phyloP scores from a whole-genome alignment of 2,797 vertebrate species.

The Natrix natrix region DNA sequence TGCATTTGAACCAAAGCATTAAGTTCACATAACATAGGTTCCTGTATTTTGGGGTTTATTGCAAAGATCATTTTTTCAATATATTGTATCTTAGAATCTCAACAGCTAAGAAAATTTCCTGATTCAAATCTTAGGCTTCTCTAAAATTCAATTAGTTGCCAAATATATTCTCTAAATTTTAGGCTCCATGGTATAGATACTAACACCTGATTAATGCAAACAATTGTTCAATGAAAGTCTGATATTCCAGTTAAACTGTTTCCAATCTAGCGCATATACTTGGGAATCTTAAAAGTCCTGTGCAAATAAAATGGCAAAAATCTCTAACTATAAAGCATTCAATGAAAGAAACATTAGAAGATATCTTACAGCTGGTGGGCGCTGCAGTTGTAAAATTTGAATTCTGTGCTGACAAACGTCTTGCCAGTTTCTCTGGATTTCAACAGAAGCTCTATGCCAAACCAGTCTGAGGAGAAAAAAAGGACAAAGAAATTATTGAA shows the following conservation, averaged over 20 bases:
- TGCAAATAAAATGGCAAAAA: background rate
- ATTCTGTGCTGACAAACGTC: constrained; percentile 95
- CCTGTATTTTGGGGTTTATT: background rate
- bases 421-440: constrained; percentile 93
- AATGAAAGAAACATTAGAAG: background rate
- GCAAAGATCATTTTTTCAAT: background rate
- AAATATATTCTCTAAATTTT: background rate
- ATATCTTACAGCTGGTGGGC: constrained; percentile 93
- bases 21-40: background rate
- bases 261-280: background rate
- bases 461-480: constrained; percentile 83
- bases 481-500: background rate
- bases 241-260: background rate
- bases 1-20: background rate
- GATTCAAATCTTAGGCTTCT: background rate
- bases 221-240: background rate
- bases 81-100: background rate
- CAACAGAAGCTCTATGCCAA: constrained; percentile 89
- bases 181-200: background rate
- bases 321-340: background rate
- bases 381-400: constrained; percentile 99
- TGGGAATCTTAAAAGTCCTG: background rate
- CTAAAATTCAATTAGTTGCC: background rate
- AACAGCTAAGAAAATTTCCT: background rate
- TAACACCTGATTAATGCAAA: background rate